Conservation (phyloP, 2,888 invertebrate species). For the Perdita meconis region DNA sequence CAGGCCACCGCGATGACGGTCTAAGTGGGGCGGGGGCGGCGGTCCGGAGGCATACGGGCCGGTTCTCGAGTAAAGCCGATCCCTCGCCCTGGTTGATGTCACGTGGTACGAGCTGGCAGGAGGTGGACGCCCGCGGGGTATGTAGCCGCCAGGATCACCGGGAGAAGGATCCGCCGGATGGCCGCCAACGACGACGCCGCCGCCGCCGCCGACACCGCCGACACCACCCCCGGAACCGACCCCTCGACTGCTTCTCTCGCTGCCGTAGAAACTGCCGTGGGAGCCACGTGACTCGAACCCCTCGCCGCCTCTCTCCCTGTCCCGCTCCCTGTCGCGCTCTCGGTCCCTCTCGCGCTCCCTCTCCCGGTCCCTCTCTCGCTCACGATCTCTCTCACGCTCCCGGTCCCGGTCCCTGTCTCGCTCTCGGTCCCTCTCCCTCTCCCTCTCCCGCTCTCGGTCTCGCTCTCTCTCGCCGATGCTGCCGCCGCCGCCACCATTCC, state of each 20-base stretch:
- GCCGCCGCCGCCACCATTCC: conserved; percentile 33
- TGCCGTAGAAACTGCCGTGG: conserved; percentile 82
- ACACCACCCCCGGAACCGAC: conserved; percentile 75
- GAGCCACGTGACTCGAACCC: conserved; percentile 83
- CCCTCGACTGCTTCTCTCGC: conserved; percentile 78
- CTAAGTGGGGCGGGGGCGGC: conserved; percentile 83
- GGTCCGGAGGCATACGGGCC: conserved; percentile 82
- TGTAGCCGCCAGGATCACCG: conserved; percentile 81
- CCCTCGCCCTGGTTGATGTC: conserved; percentile 83
- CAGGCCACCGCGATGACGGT: conserved; percentile 80
- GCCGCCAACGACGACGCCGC: conserved; percentile 77
- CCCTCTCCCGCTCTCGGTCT: conserved; percentile 47
- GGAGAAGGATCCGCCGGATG: conserved; percentile 77
- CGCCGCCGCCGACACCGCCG: conserved; percentile 70
- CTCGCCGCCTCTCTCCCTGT: conserved; percentile 70
- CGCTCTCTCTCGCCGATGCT: conserved; percentile 27
- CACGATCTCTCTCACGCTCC: conserved; percentile 49
- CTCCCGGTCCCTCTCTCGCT: conserved; percentile 50
- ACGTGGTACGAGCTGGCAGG: conserved; percentile 81
- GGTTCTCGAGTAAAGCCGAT: conserved; percentile 81
- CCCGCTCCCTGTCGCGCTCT: conserved; percentile 54
- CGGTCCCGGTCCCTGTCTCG: conserved; percentile 51
- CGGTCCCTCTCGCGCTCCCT: conserved; percentile 71
- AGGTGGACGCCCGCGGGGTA: conserved; percentile 80
- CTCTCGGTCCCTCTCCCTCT: conserved; percentile 49